Evolutionary conservation across 37 sponge, comb jelly and placozoan species (phyloP).

Genomic region (Cliona cf. orientalis): DNA sequence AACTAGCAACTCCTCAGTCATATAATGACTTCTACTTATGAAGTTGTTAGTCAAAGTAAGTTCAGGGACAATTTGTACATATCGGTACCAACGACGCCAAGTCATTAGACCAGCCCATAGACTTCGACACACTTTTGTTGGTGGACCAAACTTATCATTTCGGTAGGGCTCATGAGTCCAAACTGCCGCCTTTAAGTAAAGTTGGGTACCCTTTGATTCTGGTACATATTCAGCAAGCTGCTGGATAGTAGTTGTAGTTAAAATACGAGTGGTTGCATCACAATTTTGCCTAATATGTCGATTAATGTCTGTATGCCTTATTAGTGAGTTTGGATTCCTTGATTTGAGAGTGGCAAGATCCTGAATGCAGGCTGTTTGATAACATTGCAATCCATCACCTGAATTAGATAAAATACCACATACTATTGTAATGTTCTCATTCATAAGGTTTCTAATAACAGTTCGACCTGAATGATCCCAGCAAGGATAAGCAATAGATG

Average conservation of each 20-base stretch:
- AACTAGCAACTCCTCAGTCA: slow-evolving; percentile 38
- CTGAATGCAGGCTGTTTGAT: not conserved
- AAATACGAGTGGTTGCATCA: slow-evolving; percentile 17
- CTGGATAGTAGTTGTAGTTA: not conserved
- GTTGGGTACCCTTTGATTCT: slow-evolving; percentile 27
- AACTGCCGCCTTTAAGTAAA: slow-evolving; percentile 30
- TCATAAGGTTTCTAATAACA: not conserved
- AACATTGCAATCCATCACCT: not conserved
- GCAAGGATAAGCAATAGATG: not conserved
- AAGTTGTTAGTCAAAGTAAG: slow-evolving; percentile 5
- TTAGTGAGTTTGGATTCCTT: not conserved
- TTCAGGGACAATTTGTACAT: not conserved
- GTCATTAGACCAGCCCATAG: slow-evolving; percentile 46
- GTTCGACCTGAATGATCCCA: not conserved
- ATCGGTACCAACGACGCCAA: slow-evolving; percentile 13
- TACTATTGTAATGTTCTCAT: not conserved
- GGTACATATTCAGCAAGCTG: slow-evolving; percentile 13
- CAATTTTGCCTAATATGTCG: slow-evolving; percentile 19
- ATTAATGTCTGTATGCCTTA: slow-evolving; percentile 5
- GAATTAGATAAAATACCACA: not conserved
- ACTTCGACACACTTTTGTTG: slow-evolving; percentile 4
- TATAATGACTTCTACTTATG: slow-evolving; percentile 12
- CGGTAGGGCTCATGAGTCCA: slow-evolving; percentile 39
- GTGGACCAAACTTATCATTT: slow-evolving; percentile 34
- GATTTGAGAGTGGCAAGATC: not conserved